Evolutionary conservation across 1,140 invertebrate species (phyloP).

Genomic region (Armadillidium nasatum): DNA sequence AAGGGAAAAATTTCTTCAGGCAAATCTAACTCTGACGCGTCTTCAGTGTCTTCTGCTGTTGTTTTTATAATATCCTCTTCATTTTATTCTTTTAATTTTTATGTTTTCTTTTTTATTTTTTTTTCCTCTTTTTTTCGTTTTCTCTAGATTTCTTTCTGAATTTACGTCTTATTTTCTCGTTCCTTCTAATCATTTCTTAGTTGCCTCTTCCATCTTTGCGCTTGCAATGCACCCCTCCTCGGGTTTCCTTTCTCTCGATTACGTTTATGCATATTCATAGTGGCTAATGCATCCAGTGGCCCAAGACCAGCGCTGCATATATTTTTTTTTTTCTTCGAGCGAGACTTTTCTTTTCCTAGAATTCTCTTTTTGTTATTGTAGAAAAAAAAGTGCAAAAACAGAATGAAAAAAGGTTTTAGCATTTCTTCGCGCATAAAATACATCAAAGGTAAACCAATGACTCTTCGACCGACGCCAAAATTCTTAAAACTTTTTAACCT

Average conservation of each 20-base stretch:
- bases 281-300: conserved; percentile 8
- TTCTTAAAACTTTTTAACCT: neutral
- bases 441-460: neutral
- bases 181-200: neutral
- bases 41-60: neutral
- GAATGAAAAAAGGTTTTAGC: neutral
- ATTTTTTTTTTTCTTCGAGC: neutral
- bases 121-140: neutral
- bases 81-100: neutral
- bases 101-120: neutral
- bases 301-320: neutral
- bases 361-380: neutral
- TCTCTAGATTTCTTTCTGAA: neutral
- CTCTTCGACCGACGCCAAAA: neutral
- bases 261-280: conserved; percentile 3
- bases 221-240: neutral
- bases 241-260: neutral
- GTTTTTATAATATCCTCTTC: neutral
- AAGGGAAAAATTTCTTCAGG: neutral
- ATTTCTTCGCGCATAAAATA: neutral
- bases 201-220: neutral
- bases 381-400: neutral
- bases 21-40: conserved; percentile 4
- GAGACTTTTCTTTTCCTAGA: no score
- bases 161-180: neutral